phyloP scores from a whole-genome alignment of 2,113 vertebrate genomes.

The Muscicapa adusta region DNA sequence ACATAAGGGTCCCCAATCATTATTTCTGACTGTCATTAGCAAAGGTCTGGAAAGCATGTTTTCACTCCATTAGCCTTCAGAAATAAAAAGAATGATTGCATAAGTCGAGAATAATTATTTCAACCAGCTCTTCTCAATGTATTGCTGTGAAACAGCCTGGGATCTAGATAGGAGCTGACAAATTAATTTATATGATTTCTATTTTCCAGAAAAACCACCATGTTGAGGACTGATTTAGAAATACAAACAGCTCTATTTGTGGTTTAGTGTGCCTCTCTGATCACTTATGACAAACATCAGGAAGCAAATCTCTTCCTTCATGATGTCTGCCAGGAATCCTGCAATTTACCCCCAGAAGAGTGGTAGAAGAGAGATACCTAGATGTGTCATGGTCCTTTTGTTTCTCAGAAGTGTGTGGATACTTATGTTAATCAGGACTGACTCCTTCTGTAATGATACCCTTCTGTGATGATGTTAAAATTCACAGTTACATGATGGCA shows the following conservation, averaged over 20 bases:
- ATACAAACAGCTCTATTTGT: constrained; percentile 33
- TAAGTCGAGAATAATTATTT: constrained; percentile 78
- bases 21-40: constrained; percentile 62
- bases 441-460: neutral
- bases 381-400: neutral
- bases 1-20: constrained; percentile 42
- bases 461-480: neutral
- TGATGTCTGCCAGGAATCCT: neutral
- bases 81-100: constrained; percentile 73
- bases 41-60: constrained; percentile 61
- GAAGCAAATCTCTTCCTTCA: neutral
- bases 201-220: constrained; percentile 56
- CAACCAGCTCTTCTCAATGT: constrained; percentile 65
- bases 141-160: constrained; percentile 29
- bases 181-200: constrained; percentile 77
- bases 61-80: constrained; percentile 77
- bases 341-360: neutral
- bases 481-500: neutral
- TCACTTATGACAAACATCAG: neutral
- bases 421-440: neutral
- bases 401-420: neutral
- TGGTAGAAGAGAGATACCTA: neutral
- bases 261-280: neutral
- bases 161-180: constrained; percentile 53
- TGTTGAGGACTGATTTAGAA: constrained; percentile 23